Evolutionary conservation across 1,140 invertebrate species (phyloP), one percentile per base, ranked within the genome.

Genomic region (Formica selysi): DNA sequence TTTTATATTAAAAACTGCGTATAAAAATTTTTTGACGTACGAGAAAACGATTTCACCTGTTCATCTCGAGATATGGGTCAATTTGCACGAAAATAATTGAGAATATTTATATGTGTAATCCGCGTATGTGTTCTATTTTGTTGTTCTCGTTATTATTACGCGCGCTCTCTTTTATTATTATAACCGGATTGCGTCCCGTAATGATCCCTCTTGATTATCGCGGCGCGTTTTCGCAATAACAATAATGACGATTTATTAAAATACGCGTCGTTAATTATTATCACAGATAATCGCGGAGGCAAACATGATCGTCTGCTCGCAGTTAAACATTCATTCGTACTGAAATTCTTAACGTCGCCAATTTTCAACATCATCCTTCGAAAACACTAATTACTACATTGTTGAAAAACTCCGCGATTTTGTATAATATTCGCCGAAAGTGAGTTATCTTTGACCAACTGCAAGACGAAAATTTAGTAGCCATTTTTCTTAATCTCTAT

Each of bases 191-290:
- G 68, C 38, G 41, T 73, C 29, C 26, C 38, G 54, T 83, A 83
- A 83, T 83, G 54, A 83, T 83, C 59, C 41, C 54, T 38, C 67
- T 74, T 83, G 79, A 83, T 83, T 83, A 83, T 83, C 68, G 29
- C 26, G 57, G n/a, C 44, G n/a, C 65, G 76, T 19, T 22, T 36
- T 71, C 54, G 68, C 67, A 61, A 41, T 74, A 74, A 74, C 79
- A 74, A 83, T 83, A 83, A 83, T 83, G 59, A 83, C 79, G 68
- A 83, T 83, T 83, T 83, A 83, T 83, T 83, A 61, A 83, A 81
- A 83, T 74, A 83, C 68, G 79, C 68, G 26, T 62, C 79, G 68
- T 83, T 83, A 83, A 83, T 83, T 83, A 83, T 83, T 83, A 83
- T 83, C 79, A 36, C 54, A 68, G 79, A 83, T 83, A 83, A 83